phyloP scores from a whole-genome alignment of 2,113 vertebrate species.

The Sitta europaea region DNA sequence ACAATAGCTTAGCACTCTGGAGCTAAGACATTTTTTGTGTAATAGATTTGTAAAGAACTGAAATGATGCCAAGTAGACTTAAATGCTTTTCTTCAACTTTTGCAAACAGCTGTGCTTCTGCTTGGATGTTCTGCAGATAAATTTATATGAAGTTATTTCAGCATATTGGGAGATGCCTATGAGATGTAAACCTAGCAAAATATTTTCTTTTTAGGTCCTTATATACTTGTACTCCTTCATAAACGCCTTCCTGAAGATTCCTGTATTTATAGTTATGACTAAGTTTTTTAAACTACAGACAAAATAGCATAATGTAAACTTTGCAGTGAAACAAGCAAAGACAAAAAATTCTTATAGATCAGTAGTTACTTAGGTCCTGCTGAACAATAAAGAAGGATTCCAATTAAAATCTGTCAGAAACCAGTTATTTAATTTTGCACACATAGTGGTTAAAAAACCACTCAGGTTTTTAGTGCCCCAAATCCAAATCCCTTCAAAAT shows the following conservation, averaged over 20 bases:
- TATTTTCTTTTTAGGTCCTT: background rate
- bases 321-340: background rate
- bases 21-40: background rate
- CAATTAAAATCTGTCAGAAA: background rate
- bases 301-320: background rate
- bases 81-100: slow-evolving; percentile 26
- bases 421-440: background rate
- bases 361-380: background rate
- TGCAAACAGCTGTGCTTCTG: slow-evolving; percentile 5
- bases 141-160: slow-evolving; percentile 5
- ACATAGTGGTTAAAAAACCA: background rate
- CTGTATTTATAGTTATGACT: background rate
- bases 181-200: background rate
- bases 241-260: background rate
- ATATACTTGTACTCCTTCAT: background rate
- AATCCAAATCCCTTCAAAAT: background rate
- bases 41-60: slow-evolving; percentile 28
- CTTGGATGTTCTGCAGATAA: slow-evolving; percentile 6
- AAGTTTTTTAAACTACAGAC: background rate
- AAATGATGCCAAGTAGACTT: slow-evolving; percentile 18
- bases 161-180: background rate
- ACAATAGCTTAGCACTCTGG: slow-evolving; percentile 16
- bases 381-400: background rate
- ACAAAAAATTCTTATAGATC: background rate
- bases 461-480: background rate